Conservation (phyloP, 2,888 invertebrate species). For the Caenorhabditis becei region DNA sequence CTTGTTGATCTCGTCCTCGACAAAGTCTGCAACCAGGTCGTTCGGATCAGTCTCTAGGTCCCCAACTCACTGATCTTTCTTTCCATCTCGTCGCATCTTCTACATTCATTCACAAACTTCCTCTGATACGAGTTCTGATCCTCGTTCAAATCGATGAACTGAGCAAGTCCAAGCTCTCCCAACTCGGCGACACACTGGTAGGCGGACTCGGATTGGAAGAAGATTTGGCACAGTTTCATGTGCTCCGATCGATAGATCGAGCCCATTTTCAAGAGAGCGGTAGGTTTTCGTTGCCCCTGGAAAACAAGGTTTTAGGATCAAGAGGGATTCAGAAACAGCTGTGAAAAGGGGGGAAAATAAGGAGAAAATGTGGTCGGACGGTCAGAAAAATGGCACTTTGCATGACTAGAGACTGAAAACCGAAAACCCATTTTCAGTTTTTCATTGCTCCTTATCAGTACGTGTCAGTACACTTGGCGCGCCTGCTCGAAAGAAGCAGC, state of each 20-base stretch:
- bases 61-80: constrained; percentile 74
- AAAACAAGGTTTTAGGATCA: not conserved
- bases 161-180: constrained; percentile 77
- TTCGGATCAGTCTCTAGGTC: not conserved
- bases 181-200: constrained; percentile 78
- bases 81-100: constrained; percentile 79
- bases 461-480: no score
- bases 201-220: constrained; percentile 80
- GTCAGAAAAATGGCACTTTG: not conserved
- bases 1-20: constrained; percentile 73
- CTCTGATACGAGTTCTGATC: constrained; percentile 76
- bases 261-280: constrained; percentile 64
- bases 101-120: constrained; percentile 78
- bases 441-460: constrained; percentile 35
- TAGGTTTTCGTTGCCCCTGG: constrained; percentile 41
- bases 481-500: not conserved
- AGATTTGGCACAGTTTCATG: constrained; percentile 80
- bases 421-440: constrained; percentile 59
- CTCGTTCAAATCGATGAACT: constrained; percentile 79
- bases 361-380: not conserved
- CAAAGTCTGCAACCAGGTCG: constrained; percentile 60
- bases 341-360: constrained; percentile 3
- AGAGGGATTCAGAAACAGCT: no score
- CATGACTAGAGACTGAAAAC: constrained; percentile 58
- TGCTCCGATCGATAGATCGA: constrained; percentile 78